Conservation (phyloP, 2,888 invertebrate species). For the Platycheirus rosarum region DNA sequence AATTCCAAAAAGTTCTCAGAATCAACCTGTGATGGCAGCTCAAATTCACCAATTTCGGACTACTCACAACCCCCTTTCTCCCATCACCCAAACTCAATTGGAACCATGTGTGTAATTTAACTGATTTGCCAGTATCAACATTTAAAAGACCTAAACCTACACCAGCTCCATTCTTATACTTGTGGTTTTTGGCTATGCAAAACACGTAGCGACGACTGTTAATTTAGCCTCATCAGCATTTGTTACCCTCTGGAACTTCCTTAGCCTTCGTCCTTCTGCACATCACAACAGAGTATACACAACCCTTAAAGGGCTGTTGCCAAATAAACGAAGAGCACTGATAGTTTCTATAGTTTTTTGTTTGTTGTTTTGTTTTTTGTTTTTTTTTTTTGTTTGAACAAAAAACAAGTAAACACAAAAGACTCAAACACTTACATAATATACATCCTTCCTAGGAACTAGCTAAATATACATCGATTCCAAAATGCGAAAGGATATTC, state of each 20-base stretch:
- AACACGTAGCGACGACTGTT: slow-evolving; percentile 75
- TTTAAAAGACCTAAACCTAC: slow-evolving; percentile 50
- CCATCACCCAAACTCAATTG: slow-evolving; percentile 11
- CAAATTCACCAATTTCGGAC: too few relatives aligned
- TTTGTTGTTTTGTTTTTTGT: slow-evolving; percentile 14
- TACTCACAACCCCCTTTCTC: too few relatives aligned
- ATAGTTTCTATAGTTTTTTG: slow-evolving; percentile 55
- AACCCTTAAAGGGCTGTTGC: slow-evolving; percentile 43
- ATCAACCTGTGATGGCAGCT: too few relatives aligned
- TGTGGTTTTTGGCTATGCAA: slow-evolving; percentile 74
- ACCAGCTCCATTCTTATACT: slow-evolving; percentile 44
- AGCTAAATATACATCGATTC: slow-evolving; percentile 22
- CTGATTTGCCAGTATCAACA: slow-evolving; percentile 69
- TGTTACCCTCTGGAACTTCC: slow-evolving; percentile 55
- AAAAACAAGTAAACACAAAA: slow-evolving; percentile 43
- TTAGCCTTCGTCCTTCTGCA: slow-evolving; percentile 7
- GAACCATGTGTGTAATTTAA: slow-evolving; percentile 31
- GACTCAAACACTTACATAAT: slow-evolving; percentile 12
- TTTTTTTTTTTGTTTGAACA: slow-evolving; percentile 40
- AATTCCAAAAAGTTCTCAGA: too few relatives aligned
- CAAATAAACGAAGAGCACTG: slow-evolving; percentile 59
- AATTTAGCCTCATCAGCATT: slow-evolving; percentile 75
- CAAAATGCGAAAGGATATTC: slow-evolving; percentile 40
- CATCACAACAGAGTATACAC: not conserved
- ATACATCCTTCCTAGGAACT: not conserved